Base-by-base conservation (phyloP, 2,888 invertebrate genomes). In the Urechis unicinctus region DNA sequence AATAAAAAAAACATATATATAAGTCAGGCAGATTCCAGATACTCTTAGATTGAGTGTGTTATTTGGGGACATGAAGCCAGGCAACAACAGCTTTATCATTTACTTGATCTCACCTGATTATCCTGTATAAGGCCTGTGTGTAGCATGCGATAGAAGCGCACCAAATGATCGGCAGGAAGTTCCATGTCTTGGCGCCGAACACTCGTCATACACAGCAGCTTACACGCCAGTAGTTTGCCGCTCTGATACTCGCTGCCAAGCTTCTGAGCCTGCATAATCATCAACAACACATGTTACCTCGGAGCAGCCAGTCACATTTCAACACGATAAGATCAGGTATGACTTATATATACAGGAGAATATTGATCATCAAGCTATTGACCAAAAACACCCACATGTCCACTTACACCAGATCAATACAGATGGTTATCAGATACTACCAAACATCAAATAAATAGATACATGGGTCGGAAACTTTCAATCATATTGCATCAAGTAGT, bases 191-290 rank as follows among this genome's bases (percentile, higher is more conserved):
- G 86, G 48, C 88, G 84, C 56, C 91, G 88, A 58, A 94, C 83
- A 53, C 89, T 88, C 68, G 83, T 68, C 59, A 82, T 81, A 80
- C 94, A 93, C 59, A 96, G 83, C 64, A 96, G 79, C 66, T 91
- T 86, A 68, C 91, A 84, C 0, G 95, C 94, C 68, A 87, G 85
- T 57, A 95, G 79, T 79, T 91, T 92, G 53, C 95, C 95, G 57
- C 79, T 76, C 69, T 84, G 87, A 79, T 86, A 91, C 43, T 85
- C 78, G 58, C 82, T 83, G 13, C 88, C 85, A 63, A 92, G 79
- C n/a, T 85, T 83, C 52, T 91, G 82, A 50, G 85, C 84, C 62
- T 62, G 41, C n/a, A 53, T 30, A 36, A 26, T 52, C 3, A 53
- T 36, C 17, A 36, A 13, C 36, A 36, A 13, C 36, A 36, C 36